Base-by-base conservation (phyloP, 2,888 invertebrate genomes). In the Drosophila monieri region DNA sequence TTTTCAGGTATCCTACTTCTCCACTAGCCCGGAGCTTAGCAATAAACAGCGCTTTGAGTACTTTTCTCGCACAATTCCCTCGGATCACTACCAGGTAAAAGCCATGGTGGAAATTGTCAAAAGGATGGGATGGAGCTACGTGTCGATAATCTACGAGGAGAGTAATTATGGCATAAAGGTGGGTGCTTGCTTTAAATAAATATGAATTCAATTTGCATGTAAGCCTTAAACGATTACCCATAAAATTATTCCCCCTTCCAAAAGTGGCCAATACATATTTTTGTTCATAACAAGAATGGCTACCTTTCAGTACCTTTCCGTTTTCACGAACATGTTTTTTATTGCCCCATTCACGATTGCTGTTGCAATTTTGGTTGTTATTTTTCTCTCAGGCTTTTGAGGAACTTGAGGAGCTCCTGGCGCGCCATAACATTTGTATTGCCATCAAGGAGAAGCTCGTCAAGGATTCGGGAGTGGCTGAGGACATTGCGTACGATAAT, bases 111-210 rank as follows among this genome's bases (percentile, higher is more conserved):
- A 97, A 89, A 97, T 98, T 77, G 96, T 98, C 14, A 94, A 94
- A 83, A 93, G 93, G 76, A 94, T 98, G 92, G 94, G 95, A 49
- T 98, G 98, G 98, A 97, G 96, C 73, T 98, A 98, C 92, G 96
- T 98, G 18, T 98, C 98, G 54, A 97, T 98, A 80, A 96, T 98
- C 75, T 98, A 98, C 90, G 98, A 98, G 91, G 98, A 98, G 91
- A 97, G 97, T 64, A 98, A 97, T 92, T 98, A 98, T 88, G 98
- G 98, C 6, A 97, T 97, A 73, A 97, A 97, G 95, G 98, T 96
- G 89, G 91, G 91, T 89, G 10, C 15, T 35, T 32, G 0, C n/a
- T 4, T 3, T 12, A 12, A 12, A 32, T 32, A 32, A 32, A 32
- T 6, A 32, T 6, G n/a, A 32, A 32, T 32, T 32, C n/a, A 32